phyloP scores from a whole-genome alignment of 2,113 vertebrate species.

The Rana temporaria region DNA sequence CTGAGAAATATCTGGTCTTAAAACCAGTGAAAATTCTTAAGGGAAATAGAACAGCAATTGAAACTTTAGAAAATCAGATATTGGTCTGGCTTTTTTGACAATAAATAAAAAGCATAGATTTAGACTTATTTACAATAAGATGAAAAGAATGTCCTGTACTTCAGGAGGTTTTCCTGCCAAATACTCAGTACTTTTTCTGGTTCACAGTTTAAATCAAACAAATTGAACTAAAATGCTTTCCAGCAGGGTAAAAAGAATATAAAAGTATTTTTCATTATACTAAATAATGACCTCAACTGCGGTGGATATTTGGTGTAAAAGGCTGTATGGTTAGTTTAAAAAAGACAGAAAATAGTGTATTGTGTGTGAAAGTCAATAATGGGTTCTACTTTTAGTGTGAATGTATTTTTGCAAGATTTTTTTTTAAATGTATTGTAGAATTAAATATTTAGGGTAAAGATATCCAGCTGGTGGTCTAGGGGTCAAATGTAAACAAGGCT shows the following conservation, averaged over 20 bases:
- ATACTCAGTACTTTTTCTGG: not conserved
- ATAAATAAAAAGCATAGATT: not conserved
- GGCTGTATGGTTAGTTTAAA: not conserved
- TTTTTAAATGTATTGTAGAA: not conserved
- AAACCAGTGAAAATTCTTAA: too few species aligned
- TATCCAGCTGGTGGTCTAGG: too few species aligned
- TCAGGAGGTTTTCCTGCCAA: not conserved
- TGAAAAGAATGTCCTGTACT: slow-evolving; percentile 9
- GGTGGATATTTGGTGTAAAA: not conserved
- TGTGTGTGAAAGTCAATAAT: not conserved
- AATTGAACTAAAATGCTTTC: slow-evolving; percentile 22
- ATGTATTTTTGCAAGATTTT: not conserved
- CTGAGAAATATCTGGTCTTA: too few species aligned
- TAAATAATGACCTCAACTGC: not conserved
- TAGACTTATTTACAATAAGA: slow-evolving; percentile 7
- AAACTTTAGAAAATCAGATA: not conserved
- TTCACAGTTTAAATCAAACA: slow-evolving; percentile 21
- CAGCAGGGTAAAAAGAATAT: not conserved
- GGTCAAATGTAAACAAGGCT: too few species aligned
- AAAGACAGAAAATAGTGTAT: not conserved
- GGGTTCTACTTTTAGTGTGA: not conserved
- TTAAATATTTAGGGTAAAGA: too few species aligned
- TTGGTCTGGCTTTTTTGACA: not conserved
- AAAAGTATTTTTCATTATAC: not conserved
- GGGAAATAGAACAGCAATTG: too few species aligned